Evolutionary conservation across 1,140 invertebrate species (phyloP).

Genomic region (Colletes latitarsis): DNA sequence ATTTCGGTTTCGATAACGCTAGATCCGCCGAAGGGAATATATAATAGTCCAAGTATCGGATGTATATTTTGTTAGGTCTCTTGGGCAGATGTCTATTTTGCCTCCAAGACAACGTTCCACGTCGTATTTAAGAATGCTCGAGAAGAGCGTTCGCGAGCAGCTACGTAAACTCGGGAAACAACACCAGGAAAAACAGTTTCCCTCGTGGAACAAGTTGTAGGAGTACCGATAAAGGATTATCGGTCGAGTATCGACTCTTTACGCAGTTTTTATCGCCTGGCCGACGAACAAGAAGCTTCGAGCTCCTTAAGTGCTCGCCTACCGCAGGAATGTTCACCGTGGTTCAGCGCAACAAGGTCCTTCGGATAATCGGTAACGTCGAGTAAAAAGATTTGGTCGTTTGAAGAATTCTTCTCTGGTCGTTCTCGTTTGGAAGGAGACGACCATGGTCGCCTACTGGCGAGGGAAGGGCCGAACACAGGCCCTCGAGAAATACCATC

Average conservation of each 20-base stretch:
- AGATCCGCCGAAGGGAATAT: too few species aligned
- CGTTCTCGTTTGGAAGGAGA: neutral
- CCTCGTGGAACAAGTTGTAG: neutral
- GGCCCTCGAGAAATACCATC: conserved; percentile 48
- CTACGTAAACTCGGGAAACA: too few species aligned
- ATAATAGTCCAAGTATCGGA: too few species aligned
- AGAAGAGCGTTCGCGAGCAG: too few species aligned
- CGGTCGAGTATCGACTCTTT: conserved; percentile 17
- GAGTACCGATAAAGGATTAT: conserved; percentile 4
- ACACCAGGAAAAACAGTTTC: too few species aligned
- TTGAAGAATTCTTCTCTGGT: conserved; percentile 11
- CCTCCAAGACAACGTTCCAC: too few species aligned
- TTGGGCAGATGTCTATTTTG: too few species aligned
- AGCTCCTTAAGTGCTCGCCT: conserved; percentile 17
- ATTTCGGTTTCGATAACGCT: too few species aligned
- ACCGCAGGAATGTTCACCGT: conserved; percentile 12
- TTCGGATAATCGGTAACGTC: conserved; percentile 29
- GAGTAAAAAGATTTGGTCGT: conserved; percentile 29
- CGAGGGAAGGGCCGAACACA: conserved; percentile 18
- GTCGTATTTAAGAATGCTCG: too few species aligned
- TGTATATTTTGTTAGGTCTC: too few species aligned
- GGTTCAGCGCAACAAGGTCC: neutral
- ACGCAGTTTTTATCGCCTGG: conserved; percentile 40
- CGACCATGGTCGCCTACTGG: neutral
- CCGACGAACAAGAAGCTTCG: neutral